phyloP scores from a whole-genome alignment of 2,888 invertebrate species.

The Drosophila monieri region DNA sequence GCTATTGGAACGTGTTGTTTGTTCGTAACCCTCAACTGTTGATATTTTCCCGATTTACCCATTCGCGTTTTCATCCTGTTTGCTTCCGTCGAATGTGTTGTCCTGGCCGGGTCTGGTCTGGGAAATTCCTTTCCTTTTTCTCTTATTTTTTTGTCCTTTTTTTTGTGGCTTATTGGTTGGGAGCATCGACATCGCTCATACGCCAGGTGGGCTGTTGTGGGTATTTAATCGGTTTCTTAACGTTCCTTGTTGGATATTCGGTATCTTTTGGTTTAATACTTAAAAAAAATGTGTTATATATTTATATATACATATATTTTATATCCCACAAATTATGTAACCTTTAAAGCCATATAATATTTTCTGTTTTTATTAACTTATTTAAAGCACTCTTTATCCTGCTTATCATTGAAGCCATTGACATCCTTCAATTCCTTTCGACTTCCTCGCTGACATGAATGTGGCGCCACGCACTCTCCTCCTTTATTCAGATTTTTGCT shows the following conservation, averaged over 20 bases:
- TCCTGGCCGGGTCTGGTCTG: neutral
- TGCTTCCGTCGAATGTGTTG: constrained; percentile 1
- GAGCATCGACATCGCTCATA: constrained; percentile 2
- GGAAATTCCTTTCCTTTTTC: neutral
- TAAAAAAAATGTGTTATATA: too few relatives aligned
- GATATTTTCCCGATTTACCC: constrained; percentile 16
- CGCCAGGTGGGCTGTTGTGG: neutral
- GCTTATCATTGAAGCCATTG: neutral
- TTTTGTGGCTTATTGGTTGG: neutral
- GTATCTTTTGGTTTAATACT: neutral
- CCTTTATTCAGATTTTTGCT: constrained; percentile 46
- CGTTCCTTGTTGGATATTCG: neutral
- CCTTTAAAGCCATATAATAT: neutral
- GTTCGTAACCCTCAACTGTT: constrained; percentile 15
- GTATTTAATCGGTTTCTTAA: neutral
- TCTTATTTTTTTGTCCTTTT: neutral
- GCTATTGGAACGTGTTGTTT: constrained; percentile 22
- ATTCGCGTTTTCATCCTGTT: neutral
- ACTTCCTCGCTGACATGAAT: neutral
- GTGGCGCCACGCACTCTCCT: neutral
- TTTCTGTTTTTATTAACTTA: neutral
- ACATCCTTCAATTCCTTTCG: neutral
- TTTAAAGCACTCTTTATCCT: neutral
- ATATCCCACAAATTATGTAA: neutral
- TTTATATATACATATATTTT: too few relatives aligned